Base-by-base conservation (phyloP, 2,113 vertebrate genomes). In the Erpornis zantholeuca region DNA sequence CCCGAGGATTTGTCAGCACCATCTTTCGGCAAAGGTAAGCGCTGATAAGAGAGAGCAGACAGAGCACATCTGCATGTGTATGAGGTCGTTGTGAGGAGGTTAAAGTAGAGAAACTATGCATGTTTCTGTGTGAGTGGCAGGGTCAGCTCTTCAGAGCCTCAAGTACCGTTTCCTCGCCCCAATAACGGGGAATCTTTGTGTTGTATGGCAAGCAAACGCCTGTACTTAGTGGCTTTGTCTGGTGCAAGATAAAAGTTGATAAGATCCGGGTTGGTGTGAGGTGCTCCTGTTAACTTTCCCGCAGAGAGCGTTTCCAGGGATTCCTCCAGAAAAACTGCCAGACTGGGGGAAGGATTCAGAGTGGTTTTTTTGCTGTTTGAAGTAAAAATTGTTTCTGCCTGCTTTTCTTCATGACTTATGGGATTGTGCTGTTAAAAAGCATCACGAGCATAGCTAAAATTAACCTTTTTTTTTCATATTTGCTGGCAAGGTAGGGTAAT, bases 1-100 rank as follows among this genome's bases (percentile, higher is more conserved):
- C 6, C 6, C 0, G 8, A 2, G 61, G 24, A 3, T 38, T 22
- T 10, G 3, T 0, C 17, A 7, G 33, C 33, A 1, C 8, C 33
- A 1, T 8, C 0, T 29, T 20, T 1, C 12, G 3, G 65, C 18
- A 5, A 1, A 92, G 95, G 89, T 95, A 36, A 94, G 45, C 33
- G 3, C 0, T 3, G 82, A 0, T 3, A 1, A 0, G 12, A 0
- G 33, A 20, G 77, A 0, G 53, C 21, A 24, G 72, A 4, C 52
- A 7, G 68, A 50, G 9, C 1, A 2, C 53, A 88, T 83, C 85
- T 93, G 60, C 92, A 90, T 93, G 8, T 84, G 9, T 65, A 70
- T 92, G 69, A 18, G 76, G 36, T 61, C 5, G 10, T 69, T 90
- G 66, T 20, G 61, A 38, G 40, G 22, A 42, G 1, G 7, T 52